phyloP scores from a whole-genome alignment of 2,113 vertebrate species.

The Callaeas wilsoni region DNA sequence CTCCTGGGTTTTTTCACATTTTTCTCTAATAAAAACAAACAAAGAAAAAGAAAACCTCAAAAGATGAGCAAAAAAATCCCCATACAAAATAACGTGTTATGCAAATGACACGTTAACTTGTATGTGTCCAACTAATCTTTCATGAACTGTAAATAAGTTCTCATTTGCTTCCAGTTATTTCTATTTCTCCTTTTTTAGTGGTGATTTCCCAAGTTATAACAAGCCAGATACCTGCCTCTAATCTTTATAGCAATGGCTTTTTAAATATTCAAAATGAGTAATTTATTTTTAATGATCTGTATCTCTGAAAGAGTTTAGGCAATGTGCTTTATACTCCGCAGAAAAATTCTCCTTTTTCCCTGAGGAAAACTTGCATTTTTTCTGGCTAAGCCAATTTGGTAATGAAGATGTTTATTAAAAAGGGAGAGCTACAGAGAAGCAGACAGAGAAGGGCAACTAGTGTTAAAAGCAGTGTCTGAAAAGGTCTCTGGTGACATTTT shows the following conservation, averaged over 20 bases:
- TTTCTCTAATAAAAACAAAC: not conserved
- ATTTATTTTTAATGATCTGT: constrained; percentile 50
- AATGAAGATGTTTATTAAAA: constrained; percentile 10
- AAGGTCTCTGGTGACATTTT: not conserved
- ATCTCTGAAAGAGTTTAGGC: not conserved
- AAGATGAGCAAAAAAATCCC: rapidly evolving
- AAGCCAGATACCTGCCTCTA: not conserved
- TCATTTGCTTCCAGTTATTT: not conserved
- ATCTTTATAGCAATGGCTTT: not conserved
- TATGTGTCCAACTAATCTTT: not conserved
- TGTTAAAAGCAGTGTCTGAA: not conserved
- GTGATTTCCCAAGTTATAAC: not conserved
- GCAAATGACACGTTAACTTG: not conserved
- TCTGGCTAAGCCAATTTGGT: not conserved
- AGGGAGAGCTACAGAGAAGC: not conserved
- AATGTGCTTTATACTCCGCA: not conserved
- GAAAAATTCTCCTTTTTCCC: not conserved
- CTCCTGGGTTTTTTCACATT: not conserved
- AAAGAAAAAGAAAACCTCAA: not conserved
- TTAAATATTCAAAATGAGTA: constrained; percentile 19
- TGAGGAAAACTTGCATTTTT: not conserved
- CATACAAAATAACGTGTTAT: not conserved
- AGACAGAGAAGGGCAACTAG: not conserved
- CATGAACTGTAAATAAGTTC: not conserved
- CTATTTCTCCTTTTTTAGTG: not conserved